Conservation (phyloP, 2,113 vertebrate species). For the Psittacara wagleri region DNA sequence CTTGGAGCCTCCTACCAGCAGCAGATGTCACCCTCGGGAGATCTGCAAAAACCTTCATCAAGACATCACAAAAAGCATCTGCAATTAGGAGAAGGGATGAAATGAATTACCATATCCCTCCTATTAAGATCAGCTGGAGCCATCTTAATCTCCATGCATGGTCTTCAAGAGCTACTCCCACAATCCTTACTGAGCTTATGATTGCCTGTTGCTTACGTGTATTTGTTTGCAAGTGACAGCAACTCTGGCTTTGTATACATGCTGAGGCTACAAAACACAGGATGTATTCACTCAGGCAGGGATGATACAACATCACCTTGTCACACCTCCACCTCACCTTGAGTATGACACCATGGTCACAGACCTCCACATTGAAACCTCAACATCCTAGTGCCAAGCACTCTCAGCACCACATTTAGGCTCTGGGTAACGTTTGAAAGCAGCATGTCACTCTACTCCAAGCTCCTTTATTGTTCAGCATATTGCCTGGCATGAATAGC, state of each 20-base stretch:
- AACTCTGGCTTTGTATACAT: not conserved
- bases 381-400: not conserved
- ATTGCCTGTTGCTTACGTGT: not conserved
- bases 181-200: not conserved
- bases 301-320: not conserved
- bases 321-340: not conserved
- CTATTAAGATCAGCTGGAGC: not conserved
- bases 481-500: not conserved
- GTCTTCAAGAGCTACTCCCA: not conserved
- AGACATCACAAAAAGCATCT: not conserved
- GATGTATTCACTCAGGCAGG: not conserved
- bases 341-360: not conserved
- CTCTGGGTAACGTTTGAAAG: not conserved
- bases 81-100: constrained; percentile 14
- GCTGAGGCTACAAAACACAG: not conserved
- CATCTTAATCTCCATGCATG: not conserved
- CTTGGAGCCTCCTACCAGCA: not conserved
- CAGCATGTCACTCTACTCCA: not conserved
- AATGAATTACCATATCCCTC: not conserved
- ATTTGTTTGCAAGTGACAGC: not conserved
- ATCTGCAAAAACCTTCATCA: not conserved
- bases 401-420: not conserved
- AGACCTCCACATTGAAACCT: not conserved
- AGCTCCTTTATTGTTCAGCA: not conserved
- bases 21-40: not conserved